Percentiles rank a stretch among this genome's conserved stretches.
Evolutionary conservation across 37 sponge, comb jelly and placozoan species (phyloP).

Genomic region (Ianthella basta): DNA sequence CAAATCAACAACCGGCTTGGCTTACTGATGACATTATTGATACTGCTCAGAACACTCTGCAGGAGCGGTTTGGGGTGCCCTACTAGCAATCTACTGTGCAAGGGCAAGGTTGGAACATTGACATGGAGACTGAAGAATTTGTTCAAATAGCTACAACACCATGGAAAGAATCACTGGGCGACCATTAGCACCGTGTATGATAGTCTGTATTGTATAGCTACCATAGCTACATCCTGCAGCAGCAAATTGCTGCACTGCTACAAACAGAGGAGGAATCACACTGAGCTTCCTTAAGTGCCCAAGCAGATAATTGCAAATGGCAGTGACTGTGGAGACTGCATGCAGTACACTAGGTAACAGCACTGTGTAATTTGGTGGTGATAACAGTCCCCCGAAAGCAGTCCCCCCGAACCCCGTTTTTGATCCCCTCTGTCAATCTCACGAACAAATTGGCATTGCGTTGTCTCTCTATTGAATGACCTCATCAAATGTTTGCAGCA

Average conservation of each 20-base stretch:
- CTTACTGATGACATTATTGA: conserved; percentile 6
- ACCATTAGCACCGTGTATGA: conserved; percentile 35
- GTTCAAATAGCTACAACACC: conserved; percentile 23
- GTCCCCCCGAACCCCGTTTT: no score
- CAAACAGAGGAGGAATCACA: not conserved
- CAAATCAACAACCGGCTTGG: no score
- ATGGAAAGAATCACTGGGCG: conserved; percentile 33
- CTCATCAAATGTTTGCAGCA: no score
- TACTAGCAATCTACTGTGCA: not conserved
- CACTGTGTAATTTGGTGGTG: no score
- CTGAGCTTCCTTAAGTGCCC: conserved; percentile 12
- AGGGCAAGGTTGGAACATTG: not conserved
- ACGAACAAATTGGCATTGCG: no score
- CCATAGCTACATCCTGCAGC: not conserved
- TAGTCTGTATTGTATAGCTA: not conserved
- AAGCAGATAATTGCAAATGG: no score
- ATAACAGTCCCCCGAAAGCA: no score
- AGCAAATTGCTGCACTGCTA: conserved; percentile 29
- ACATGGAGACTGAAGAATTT: conserved; percentile 19
- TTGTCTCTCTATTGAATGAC: no score
- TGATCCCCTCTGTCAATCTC: no score
- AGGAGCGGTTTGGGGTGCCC: conserved; percentile 16
- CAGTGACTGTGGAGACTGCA: no score
- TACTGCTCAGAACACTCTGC: conserved; percentile 27
- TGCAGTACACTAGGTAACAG: no score